Percentiles rank a stretch among this genome's conserved stretches.
Conservation (phyloP, 64 coral and sea anemone genomes). For the Porites australiensis region DNA sequence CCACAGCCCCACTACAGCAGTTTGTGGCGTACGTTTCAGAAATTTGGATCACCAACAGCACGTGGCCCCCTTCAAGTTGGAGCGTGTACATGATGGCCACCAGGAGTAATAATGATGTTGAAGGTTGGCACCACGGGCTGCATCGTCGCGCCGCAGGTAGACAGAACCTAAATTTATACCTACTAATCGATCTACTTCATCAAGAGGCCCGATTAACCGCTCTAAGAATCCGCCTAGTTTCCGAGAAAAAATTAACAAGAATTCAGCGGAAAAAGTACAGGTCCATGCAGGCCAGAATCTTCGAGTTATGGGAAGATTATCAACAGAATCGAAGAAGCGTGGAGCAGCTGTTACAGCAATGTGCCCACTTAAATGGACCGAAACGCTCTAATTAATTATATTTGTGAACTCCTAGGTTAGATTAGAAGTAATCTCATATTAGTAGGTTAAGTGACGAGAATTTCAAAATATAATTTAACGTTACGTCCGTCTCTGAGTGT, state of each 20-base stretch:
- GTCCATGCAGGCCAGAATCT: not conserved
- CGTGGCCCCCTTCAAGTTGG: conserved; percentile 29
- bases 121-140: conserved; percentile 30
- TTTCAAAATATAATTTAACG: too few species aligned
- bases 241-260: not conserved
- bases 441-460: too few species aligned
- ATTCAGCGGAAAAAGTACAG: not conserved
- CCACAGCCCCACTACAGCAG: too few species aligned
- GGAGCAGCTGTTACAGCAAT: not conserved
- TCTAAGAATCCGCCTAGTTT: not conserved
- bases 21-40: too few species aligned
- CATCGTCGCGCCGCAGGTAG: not conserved
- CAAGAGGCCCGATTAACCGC: conserved; percentile 2
- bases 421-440: too few species aligned
- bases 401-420: too few species aligned
- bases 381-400: not conserved
- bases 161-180: conserved; percentile 8
- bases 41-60: too few species aligned
- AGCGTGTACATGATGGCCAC: conserved; percentile 32
- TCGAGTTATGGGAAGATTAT: not conserved
- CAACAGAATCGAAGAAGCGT: not conserved
- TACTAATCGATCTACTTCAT: not conserved
- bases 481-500: too few species aligned
- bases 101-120: conserved; percentile 15
- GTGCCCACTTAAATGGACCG: not conserved